Evolutionary conservation across 92 coral and sea anemone species (phyloP).

Genomic region (Pocillopora grandis): DNA sequence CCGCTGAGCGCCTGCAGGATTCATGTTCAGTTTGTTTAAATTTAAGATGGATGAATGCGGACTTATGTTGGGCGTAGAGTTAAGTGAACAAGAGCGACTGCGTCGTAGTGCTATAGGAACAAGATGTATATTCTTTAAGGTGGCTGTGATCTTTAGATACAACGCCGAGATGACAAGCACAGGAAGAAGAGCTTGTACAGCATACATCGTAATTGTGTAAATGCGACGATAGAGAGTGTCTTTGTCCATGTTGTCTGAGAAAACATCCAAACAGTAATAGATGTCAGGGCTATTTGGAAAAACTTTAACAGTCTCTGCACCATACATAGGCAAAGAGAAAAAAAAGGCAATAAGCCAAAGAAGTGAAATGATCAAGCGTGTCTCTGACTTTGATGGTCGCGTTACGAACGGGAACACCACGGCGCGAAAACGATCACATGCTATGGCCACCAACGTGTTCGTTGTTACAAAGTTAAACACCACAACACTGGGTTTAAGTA

Average conservation of each 20-base stretch:
- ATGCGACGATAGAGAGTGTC: slow-evolving; percentile 45
- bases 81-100: slow-evolving; percentile 61
- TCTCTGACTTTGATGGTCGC: slow-evolving; percentile 78
- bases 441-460: slow-evolving; percentile 85
- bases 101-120: slow-evolving; percentile 62
- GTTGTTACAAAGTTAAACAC: slow-evolving; percentile 73
- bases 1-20: slow-evolving; percentile 50
- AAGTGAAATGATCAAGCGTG: slow-evolving; percentile 59
- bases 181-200: slow-evolving; percentile 61
- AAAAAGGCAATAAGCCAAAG: slow-evolving; percentile 78
- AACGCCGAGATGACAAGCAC: slow-evolving; percentile 62
- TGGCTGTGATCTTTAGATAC: slow-evolving; percentile 65
- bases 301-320: slow-evolving; percentile 44
- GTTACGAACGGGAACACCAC: slow-evolving; percentile 74
- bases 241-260: slow-evolving; percentile 37
- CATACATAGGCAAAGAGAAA: slow-evolving; percentile 71
- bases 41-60: slow-evolving; percentile 61
- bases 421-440: slow-evolving; percentile 83
- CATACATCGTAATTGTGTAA: slow-evolving; percentile 63
- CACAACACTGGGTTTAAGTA: slow-evolving; percentile 75
- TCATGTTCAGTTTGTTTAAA: slow-evolving; percentile 55
- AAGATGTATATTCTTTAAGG: slow-evolving; percentile 64
- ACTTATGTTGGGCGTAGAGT: slow-evolving; percentile 60
- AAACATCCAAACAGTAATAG: slow-evolving; percentile 53
- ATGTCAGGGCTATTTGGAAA: slow-evolving; percentile 8